Evolutionary conservation across 2,113 vertebrate species (phyloP).

Genomic region (Ictalurus punctatus): DNA sequence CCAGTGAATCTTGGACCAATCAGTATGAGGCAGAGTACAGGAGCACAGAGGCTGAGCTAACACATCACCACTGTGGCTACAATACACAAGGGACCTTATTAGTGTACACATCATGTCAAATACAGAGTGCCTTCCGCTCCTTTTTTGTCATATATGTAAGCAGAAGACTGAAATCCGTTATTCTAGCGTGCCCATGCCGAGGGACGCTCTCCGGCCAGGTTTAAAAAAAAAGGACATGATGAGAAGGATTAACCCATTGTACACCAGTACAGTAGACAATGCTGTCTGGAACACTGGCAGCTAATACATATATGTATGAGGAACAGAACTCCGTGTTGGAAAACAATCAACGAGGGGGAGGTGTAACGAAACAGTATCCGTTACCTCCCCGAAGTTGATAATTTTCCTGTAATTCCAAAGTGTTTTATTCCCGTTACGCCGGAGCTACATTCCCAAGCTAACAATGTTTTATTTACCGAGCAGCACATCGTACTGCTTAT

Average conservation of each 20-base stretch:
- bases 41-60: constrained; percentile 24
- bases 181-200: constrained; percentile 4
- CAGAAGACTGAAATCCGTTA: constrained; percentile 19
- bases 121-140: constrained; percentile 5
- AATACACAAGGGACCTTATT: constrained; percentile 46
- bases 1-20: constrained; percentile 13
- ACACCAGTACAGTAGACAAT: not conserved
- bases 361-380: not conserved
- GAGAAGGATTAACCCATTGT: not conserved
- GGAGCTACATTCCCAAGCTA: not conserved
- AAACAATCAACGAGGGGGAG: not conserved
- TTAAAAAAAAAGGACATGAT: not conserved
- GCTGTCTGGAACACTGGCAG: not conserved
- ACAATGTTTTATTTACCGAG: not conserved
- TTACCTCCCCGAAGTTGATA: not conserved
- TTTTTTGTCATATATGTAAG: constrained; percentile 21
- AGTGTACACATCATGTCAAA: constrained; percentile 44
- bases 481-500: not conserved
- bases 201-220: not conserved
- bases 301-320: not conserved
- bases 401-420: not conserved
- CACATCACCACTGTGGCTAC: constrained; percentile 18
- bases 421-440: not conserved
- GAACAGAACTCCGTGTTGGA: not conserved
- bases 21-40: not conserved